Evolutionary conservation across 92 coral and sea anemone species (phyloP), one percentile per base, ranked within the genome.

Genomic region (Hydrozoanthus gracilis): DNA sequence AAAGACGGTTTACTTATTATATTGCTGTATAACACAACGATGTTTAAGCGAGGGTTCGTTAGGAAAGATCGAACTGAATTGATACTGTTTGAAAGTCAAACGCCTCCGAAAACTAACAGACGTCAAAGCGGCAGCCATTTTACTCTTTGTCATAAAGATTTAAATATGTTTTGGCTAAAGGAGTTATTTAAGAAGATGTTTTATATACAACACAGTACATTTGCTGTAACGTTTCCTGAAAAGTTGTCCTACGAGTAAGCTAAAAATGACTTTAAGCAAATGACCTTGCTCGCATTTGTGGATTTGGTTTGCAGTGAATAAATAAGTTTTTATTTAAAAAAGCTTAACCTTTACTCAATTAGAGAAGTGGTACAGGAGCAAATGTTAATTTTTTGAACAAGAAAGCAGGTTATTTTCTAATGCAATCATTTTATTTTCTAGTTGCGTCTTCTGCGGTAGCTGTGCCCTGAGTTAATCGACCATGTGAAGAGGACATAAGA

Each of bases 401-500:
- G 7, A 20, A 17, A 67, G 11, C 8, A 18, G 18, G 46, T 2
- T 67, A 16, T 64, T 58, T 58, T 7, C 12, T 58, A 12, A 58
- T 7, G 1, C 15, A 76, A 51, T 47, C 5, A 51, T 76, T 48
- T 17, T 76, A 35, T 76, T 4, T 35, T 20, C 15, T 49, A 74
- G 56, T 17, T 5, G 52, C 39, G 18, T 62, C 12, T 46, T 48
- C n/a, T 79, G 61, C n/a, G 16, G 35, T 46, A 61, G 56, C 84
- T 46, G 47, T 45, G 44, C 44, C 16, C 60, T 68, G 55, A 79
- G 44, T 64, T 61, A 45, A 66, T 7, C 72, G 84, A 64, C 72
- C 84, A 79, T 79, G 84, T 79, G 72, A 79, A 79, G 73, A 79
- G 72, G 73, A 62, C 55, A 16, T 60, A 44, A 50, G 72, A 17